phyloP scores from a whole-genome alignment of 2,888 invertebrate genomes.

The Argyra leucocephala region DNA sequence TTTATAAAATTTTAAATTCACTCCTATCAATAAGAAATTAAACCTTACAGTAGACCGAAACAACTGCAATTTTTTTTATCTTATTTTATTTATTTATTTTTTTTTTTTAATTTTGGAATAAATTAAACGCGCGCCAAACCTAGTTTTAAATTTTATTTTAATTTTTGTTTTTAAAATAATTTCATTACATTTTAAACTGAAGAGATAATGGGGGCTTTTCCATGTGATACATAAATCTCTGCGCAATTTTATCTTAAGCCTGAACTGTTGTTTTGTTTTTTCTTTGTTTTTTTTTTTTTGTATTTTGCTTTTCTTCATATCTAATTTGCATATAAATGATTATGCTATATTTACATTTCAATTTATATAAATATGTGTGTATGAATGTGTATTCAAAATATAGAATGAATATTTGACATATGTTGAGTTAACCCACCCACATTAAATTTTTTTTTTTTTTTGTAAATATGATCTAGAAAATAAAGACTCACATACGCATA shows the following conservation, averaged over 20 bases:
- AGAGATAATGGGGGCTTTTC: neutral
- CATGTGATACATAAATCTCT: neutral
- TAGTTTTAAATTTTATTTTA: neutral
- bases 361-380: neutral
- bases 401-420: neutral
- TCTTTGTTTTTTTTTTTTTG: neutral
- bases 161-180: neutral
- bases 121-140: conserved; percentile 4
- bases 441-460: neutral
- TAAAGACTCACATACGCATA: neutral
- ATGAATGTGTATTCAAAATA: neutral
- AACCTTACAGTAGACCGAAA: too few relatives aligned
- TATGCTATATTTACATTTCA: neutral
- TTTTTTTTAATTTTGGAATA: neutral
- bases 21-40: too few relatives aligned
- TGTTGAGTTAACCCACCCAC: neutral
- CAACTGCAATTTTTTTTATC: too few relatives aligned
- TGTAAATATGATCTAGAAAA: neutral
- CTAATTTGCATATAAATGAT: conserved; percentile 6
- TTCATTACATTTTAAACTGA: neutral
- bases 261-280: neutral
- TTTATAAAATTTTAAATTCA: too few relatives aligned
- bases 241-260: neutral
- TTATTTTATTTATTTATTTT: too few relatives aligned
- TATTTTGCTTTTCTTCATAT: neutral